These are phyloP conservation scores for Channallabes apus DNA, from an alignment of 2,797 vertebrate species.

Conservation along the genomic window DNA sequence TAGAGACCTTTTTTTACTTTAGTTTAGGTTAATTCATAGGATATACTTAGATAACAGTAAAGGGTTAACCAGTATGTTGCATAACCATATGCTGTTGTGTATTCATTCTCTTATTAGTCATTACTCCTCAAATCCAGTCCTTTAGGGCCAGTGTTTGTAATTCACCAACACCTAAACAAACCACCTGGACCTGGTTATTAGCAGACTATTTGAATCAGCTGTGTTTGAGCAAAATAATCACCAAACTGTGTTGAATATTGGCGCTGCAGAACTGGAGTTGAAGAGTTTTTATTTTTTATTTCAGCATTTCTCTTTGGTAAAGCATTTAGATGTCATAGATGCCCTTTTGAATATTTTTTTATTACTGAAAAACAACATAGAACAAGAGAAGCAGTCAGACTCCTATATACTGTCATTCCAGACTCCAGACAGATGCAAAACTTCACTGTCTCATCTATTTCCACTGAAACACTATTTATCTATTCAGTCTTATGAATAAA, in stretches of 20 bases:
- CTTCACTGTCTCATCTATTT: conserved; percentile 4
- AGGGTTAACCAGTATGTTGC: background rate
- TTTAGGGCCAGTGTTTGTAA: too few relatives aligned
- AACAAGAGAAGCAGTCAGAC: conserved; percentile 10
- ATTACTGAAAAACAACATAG: background rate
- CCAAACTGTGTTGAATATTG: too few relatives aligned
- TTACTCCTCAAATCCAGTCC: too few relatives aligned
- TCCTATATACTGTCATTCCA: background rate
- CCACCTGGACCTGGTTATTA: too few relatives aligned
- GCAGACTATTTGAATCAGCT: too few relatives aligned
- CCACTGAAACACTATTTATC: conserved; percentile 8
- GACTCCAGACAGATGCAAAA: conserved; percentile 4
- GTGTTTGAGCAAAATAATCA: too few relatives aligned
- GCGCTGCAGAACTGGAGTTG: too few relatives aligned
- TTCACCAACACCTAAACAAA: too few relatives aligned
- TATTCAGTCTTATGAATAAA: conserved; percentile 7
- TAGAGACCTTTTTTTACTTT: background rate
- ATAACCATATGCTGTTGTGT: background rate
- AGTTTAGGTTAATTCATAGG: background rate
- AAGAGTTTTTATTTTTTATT: too few relatives aligned
- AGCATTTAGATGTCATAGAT: background rate
- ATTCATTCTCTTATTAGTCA: background rate
- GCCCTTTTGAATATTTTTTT: background rate
- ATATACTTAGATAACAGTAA: background rate
- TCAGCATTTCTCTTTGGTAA: background rate